Base-by-base conservation (phyloP, 2,888 invertebrate genomes). In the Tromatobia lineatoria region DNA sequence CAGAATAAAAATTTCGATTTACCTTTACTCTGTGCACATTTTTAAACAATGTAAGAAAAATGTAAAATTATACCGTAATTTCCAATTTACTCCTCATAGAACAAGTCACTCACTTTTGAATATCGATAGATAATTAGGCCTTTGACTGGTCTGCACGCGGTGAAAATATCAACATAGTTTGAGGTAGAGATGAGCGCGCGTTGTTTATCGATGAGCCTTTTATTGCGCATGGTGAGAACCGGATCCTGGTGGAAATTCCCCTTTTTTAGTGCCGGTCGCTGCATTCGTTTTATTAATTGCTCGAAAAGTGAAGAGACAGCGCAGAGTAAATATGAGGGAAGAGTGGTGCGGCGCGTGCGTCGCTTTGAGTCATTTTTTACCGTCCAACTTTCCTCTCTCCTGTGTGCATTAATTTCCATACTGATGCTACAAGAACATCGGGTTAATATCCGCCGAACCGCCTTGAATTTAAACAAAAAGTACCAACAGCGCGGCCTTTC, bases 391-490 rank as follows among this genome's bases (percentile, higher is more conserved):
- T 11, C 29, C 42, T 42, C 25, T 11, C 71, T 57, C 23, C 42
- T n/a, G 11, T 4, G 13, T 20, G 57, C 71, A 71, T 71, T 52
- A 23, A 71, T 71, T 25, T 71, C 15, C 57, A 71, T 71, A 38
- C 57, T 34, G 42, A 71, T 71, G 59, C 29, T n/a, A 15, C 15
- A 29, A 29, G 29, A 71, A 38, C 42, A 25, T 23, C 18, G 23
- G 57, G 57, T 25, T 57, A 42, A 71, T 57, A 71, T 71, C 57
- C 71, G 45, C 23, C 57, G 42, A 71, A 57, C 29, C 52, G 23
- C 54, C 54, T 13, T 13, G 38, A 70, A 70, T 38, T 20, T 10
- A 29, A 50, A 50, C 29, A 67, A 29, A 52, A 34, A 25, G 34
- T 18, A 54, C 23, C 4, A 10, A 7, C 52, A 20, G 20, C 20